Evolutionary conservation across 2,888 invertebrate species (phyloP), one percentile per base, ranked within the genome.

Genomic region (Melieria omissa): DNA sequence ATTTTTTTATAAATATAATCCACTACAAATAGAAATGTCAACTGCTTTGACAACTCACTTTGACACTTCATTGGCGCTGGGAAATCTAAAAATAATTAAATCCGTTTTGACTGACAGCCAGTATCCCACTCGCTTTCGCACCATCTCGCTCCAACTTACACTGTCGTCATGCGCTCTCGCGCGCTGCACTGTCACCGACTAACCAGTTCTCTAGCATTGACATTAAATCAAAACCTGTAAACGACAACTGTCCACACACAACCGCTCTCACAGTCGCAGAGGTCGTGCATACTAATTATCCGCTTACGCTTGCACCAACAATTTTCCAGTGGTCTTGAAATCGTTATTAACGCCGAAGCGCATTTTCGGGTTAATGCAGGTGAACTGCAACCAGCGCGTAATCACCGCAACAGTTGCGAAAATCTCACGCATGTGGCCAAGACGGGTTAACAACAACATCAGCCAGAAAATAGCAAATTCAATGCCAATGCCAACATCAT

Each of bases 221-320:
- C 54, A 61, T 64, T 64, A 29, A 29, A 29, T 70, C 6, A 16
- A 64, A 58, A 70, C 64, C 58, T 41, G 69, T 65, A 71, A 71
- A 71, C 65, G 71, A 71, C 71, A 71, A 71, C 71, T 71, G 65
- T 71, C 65, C 45, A 52, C 46, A 12, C 12, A 52, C 52, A 52
- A 52, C 65, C 44, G 60, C 46, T 41, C 60, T 67, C 49, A 60
- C 60, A 67, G 41, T 60, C 45, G 46, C 29, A 63, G 63, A 69
- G 69, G 63, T 69, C 69, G 55, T 47, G 47, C 69, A 63, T 41
- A 10, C 55, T 42, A 63, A 69, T 69, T 63, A 69, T 46, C 47
- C 54, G 62, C 69, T 69, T 63, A 46, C 45, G 55, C 54, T 44
- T 49, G 67, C 0, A 52, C 12, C 52, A 12, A 14, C 14, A 52